Base-by-base conservation (phyloP, 2,113 vertebrate species). In the Helogale parvula region DNA sequence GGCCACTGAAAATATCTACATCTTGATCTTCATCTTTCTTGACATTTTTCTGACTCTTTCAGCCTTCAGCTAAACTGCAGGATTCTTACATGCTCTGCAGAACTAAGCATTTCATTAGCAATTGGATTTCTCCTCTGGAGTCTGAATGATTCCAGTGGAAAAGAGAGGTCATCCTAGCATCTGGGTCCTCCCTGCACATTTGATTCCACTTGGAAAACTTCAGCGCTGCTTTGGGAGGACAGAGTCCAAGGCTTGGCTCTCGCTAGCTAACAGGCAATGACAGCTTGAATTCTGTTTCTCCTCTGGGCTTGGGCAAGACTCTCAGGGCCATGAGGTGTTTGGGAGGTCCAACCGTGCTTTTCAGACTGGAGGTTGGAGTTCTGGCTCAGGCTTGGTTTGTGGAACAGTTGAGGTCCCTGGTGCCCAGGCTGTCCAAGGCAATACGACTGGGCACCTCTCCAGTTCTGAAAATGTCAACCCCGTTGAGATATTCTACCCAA, bases 181-280 rank as follows among this genome's bases (percentile, higher is more conserved):
- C 87, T 80, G 94, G 95, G 85, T 47, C 71, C 72, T 93, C 63
- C 63, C 47, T 33, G 69, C 65, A 38, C 74, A 27, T 89, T 83
- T 76, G 83, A 77, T 92, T 92, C 88, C 35, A 84, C 84, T 94
- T 92, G 93, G 96, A 96, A 97, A 93, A 85, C 63, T 65, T 96
- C 8, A 47, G 38, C 0, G n/a, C 90, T 81, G 85, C 85, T 76
- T 91, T 31, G 2, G 47, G 74, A 83, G 89, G 52, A 74, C 54
- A 21, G 71, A 41, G 47, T 31, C 93, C 91, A 66, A 81, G 60
- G 91, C 60, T n/a, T 95, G 96, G 69, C 21, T 47, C 54, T 69
- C 47, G 76, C 65, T 54, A 23, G 65, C 65, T 72, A 63, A 68
- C 52, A 41, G 52, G 76, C 47, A 63, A 45, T 81, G 66, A 71